A percentile compares a stretch with the other conserved stretches of the same genome.
Evolutionary conservation across 2,797 vertebrate species (phyloP).

Genomic region (Acestrorhynchus altus): DNA sequence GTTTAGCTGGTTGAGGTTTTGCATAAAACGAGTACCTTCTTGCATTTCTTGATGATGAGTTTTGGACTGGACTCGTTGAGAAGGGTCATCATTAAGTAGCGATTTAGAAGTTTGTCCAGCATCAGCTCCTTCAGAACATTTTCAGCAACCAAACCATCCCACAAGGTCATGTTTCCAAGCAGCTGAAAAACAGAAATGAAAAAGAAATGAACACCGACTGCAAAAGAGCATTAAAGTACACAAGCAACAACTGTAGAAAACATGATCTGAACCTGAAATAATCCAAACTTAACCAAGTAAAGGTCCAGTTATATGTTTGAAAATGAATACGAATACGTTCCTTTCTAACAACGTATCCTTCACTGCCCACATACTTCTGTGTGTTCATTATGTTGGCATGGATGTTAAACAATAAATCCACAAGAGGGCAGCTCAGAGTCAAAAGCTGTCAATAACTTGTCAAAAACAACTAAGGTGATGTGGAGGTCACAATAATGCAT

Average conservation of each 20-base stretch:
- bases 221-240: neutral
- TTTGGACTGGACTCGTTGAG: slow-evolving; percentile 72
- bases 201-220: slow-evolving; percentile 38
- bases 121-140: slow-evolving; percentile 82
- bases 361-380: too few relatives aligned
- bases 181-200: slow-evolving; percentile 75
- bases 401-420: too few relatives aligned
- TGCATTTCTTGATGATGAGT: slow-evolving; percentile 75
- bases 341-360: too few relatives aligned
- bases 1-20: neutral
- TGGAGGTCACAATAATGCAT: too few relatives aligned
- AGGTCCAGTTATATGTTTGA: too few relatives aligned
- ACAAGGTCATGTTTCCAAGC: slow-evolving; percentile 84
- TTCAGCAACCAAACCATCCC: slow-evolving; percentile 86
- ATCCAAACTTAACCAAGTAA: neutral
- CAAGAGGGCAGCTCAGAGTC: too few relatives aligned
- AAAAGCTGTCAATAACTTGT: too few relatives aligned
- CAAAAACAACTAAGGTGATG: too few relatives aligned
- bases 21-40: slow-evolving; percentile 74
- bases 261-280: neutral
- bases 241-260: neutral
- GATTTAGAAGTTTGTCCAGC: slow-evolving; percentile 87
- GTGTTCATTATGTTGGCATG: too few relatives aligned
- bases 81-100: slow-evolving; percentile 87
- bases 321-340: too few relatives aligned